Base-by-base conservation (phyloP, 2,113 vertebrate species). In the Pontoporia blainvillei region DNA sequence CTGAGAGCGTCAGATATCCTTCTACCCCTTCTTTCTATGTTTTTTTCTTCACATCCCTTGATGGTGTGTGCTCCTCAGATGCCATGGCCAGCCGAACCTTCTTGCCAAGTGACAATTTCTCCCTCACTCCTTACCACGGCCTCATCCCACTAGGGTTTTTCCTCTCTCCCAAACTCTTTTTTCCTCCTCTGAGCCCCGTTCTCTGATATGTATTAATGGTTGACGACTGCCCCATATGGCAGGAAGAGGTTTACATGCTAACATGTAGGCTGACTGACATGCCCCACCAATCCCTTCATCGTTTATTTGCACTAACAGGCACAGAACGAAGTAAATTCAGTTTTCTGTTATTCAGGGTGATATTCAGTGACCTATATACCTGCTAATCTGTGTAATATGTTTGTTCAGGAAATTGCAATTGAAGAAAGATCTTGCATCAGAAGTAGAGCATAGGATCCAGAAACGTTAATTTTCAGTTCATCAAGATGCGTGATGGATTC, bases 181-280 rank as follows among this genome's bases (percentile, higher is more conserved):
- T 62, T 5, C 44, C 83, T 94, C 8, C 31, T 83, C 57, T 73
- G 44, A 36, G 29, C 36, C 34, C 20, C 23, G 25, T 3, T 73
- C 15, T 87, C 66, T 81, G 52, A 82, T 82, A 64, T 25, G 13
- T 49, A 64, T 90, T 89, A 86, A 88, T 75, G 31, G 57, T 81
- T 96, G 89, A 96, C 52, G 49, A 54, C 54, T 66, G 78, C 29
- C 41, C 82, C 89, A 97, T 86, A 91, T 96, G 93, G 89, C 91
- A 94, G 54, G 36, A 69, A 78, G 62, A 91, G 62, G 21, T 54
- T 36, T 69, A 41, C 59, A 66, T 96, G 91, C 89, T 54, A 94
- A 54, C 20, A 59, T 54, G 46, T 78, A 76, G 81, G 15, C 67
- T 90, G 49, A 29, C 34, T 64, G 76, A 88, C 18, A 20, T 64